Evolutionary conservation across 2,797 vertebrate species (phyloP).

Genomic region (Brachymystax lenok): DNA sequence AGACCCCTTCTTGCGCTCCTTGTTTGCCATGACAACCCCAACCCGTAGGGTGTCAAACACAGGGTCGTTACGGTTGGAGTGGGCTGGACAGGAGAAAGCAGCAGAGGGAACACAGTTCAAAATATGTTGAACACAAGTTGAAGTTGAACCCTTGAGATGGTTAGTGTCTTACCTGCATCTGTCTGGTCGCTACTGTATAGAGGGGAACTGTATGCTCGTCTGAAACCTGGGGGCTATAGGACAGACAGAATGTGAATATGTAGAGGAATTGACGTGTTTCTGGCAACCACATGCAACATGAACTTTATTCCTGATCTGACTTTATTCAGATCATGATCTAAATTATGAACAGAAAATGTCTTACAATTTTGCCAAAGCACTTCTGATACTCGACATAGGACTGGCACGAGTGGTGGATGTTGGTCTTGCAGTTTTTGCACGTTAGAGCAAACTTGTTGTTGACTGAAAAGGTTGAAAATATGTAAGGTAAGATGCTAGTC

Average conservation of each 20-base stretch:
- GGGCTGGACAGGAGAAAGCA: constrained; percentile 47
- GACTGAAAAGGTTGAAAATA: constrained; percentile 70
- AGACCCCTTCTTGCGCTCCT: constrained; percentile 91
- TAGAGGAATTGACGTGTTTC: not conserved
- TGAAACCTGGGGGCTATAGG: constrained; percentile 73
- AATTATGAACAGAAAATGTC: constrained; percentile 39
- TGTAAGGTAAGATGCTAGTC: not conserved
- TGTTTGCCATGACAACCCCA: constrained; percentile 94
- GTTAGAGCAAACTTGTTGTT: constrained; percentile 97
- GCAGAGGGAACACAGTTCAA: not conserved
- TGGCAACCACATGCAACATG: not conserved
- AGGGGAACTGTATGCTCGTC: constrained; percentile 88
- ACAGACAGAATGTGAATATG: not conserved
- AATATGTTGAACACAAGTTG: not conserved
- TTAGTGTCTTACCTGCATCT: not conserved
- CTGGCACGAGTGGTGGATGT: constrained; percentile 96
- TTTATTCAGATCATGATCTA: not conserved
- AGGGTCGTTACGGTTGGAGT: constrained; percentile 86
- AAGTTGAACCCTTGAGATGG: not conserved
- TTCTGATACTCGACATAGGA: constrained; percentile 93
- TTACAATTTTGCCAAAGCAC: constrained; percentile 98
- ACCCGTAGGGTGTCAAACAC: constrained; percentile 90
- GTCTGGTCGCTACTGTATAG: constrained; percentile 89
- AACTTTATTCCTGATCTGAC: not conserved
- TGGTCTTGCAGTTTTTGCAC: constrained; percentile 98